Base-by-base conservation (phyloP, 1,140 invertebrate species). In the Apolygus lucorum region DNA sequence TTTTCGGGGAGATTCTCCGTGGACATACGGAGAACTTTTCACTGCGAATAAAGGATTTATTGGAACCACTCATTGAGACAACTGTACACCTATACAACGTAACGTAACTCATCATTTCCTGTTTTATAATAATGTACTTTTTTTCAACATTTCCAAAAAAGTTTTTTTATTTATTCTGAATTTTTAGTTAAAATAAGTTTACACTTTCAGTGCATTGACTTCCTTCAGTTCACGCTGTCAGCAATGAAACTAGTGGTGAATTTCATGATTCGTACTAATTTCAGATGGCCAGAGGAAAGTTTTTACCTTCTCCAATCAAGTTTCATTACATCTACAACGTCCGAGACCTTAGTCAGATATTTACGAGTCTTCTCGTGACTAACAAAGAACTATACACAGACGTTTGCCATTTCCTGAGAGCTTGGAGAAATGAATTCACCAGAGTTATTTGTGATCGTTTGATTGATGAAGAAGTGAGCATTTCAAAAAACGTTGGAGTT, bases 271-370 rank as follows among this genome's bases (percentile, higher is more conserved):
- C n/a, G 34, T 42, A 4, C 34, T 42, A 2, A 34, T 76, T 78
- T 25, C 73, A 88, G 84, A 81, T 84, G 67, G 83, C 91, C 29
- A 85, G 90, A 65, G 80, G 82, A 21, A 87, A 92, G 72, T 77
- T 96, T 65, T 90, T 92, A n/a, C 92, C 93, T 21, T 95, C 92
- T 0, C 94, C 94, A 2, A 89, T 88, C 2, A 95, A 93, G 78
- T 96, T 96, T 80, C 93, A 96, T 78, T 96, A 96, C 78, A 92
- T 95, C 70, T 96, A 95, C 79, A 96, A 95, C 78, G 84, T 96
- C 78, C 84, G 92, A 71, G 93, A 96, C 82, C 79, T 96, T 63
- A 93, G 91, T 0, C 84, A 91, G 63, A 87, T 95, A 27, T 87
- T 86, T 70, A 86, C 86, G 49, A 93, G 93, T 1, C 76, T 96